Conservation (phyloP, 2,888 invertebrate species). For the Alloscopus bannaensis region DNA sequence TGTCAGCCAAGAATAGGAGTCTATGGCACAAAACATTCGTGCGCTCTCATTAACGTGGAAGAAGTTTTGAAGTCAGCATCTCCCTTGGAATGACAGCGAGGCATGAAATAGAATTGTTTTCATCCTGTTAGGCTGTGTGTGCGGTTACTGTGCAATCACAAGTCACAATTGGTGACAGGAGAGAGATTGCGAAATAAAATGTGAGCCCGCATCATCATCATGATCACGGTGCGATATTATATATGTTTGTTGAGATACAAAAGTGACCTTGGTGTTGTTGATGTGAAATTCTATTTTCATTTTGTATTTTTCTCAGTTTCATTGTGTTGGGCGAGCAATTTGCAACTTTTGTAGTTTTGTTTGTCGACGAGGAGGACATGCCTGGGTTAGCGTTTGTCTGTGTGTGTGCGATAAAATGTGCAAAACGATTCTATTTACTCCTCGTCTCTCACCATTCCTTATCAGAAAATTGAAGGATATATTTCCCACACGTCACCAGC, state of each 20-base stretch:
- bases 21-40: too few species aligned
- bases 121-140: conserved; percentile 21
- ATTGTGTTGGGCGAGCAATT: too few species aligned
- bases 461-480: conserved; percentile 24
- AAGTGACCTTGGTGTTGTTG: conserved; percentile 25
- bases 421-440: conserved; percentile 15
- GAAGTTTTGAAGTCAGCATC: too few species aligned
- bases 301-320: too few species aligned
- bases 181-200: not conserved
- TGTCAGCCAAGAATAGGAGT: too few species aligned
- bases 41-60: too few species aligned
- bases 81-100: too few species aligned
- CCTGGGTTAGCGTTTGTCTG: not conserved
- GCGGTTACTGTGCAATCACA: not conserved
- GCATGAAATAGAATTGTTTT: conserved; percentile 21
- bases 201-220: too few species aligned
- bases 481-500: not conserved
- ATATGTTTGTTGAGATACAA: conserved; percentile 19
- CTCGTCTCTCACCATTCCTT: conserved; percentile 23
- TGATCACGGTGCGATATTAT: too few species aligned
- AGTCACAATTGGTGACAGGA: conserved; percentile 1
- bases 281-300: too few species aligned
- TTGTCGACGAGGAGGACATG: too few species aligned
- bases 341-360: conserved; percentile 7
- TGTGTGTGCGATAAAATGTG: conserved; percentile 10